Percentiles rank a stretch among this genome's conserved stretches.
These are phyloP conservation scores for Scytalopus superciliaris DNA, from an alignment of 2,113 vertebrate species.

Conservation along the genomic window DNA sequence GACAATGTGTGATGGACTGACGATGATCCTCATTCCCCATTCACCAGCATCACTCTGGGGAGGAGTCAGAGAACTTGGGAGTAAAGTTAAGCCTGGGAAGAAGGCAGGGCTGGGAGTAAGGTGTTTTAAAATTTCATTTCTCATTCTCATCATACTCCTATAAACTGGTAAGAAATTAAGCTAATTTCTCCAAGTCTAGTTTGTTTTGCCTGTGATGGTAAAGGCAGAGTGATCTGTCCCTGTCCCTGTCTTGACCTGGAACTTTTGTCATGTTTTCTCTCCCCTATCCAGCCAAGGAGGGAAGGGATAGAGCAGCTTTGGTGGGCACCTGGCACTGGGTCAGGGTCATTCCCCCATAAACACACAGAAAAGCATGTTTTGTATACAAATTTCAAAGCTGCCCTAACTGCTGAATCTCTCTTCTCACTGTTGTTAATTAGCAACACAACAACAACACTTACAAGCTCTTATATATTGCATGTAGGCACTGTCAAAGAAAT, in stretches of 20 bases:
- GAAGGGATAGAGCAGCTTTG: neutral
- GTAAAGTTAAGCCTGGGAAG: neutral
- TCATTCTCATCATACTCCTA: neutral
- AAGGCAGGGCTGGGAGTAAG: neutral
- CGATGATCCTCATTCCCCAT: neutral
- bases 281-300: neutral
- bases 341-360: neutral
- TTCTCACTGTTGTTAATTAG: neutral
- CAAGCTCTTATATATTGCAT: neutral
- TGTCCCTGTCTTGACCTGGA: rapidly evolving
- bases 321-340: neutral
- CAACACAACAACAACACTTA: neutral
- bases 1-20: neutral
- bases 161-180: neutral
- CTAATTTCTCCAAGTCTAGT: neutral
- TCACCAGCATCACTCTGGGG: neutral
- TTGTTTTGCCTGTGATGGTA: neutral
- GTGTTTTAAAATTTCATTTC: neutral
- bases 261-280: neutral
- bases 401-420: neutral
- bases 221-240: neutral
- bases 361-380: neutral
- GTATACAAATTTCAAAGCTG: neutral
- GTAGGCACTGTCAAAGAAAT: neutral
- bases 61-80: neutral